These are phyloP conservation scores for Enoplolaimus lenunculus DNA, from an alignment of 2,888 invertebrate genomes.

Conservation along the genomic window DNA sequence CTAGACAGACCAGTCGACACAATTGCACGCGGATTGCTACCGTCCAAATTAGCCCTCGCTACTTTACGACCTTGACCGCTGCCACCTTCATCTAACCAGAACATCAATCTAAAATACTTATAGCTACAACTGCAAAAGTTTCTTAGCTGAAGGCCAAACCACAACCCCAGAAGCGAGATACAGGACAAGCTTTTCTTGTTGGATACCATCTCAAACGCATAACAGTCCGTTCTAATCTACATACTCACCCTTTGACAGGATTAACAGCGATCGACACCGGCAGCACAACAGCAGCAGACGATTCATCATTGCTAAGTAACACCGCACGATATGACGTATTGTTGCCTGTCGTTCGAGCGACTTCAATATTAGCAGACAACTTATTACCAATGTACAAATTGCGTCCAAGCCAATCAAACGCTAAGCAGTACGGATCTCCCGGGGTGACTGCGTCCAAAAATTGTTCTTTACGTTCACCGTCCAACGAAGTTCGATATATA, in stretches of 20 bases:
- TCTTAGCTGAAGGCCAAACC: conserved; percentile 83
- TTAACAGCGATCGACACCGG: conserved; percentile 76
- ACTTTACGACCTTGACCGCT: conserved; percentile 74
- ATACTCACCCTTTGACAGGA: conserved; percentile 73
- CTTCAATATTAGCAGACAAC: conserved; percentile 67
- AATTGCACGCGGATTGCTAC: conserved; percentile 52
- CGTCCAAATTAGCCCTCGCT: conserved; percentile 74
- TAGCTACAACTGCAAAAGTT: too few relatives aligned
- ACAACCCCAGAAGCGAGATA: conserved; percentile 31
- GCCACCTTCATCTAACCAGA: conserved; percentile 92
- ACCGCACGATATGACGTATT: conserved; percentile 67
- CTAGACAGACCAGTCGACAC: conserved; percentile 30
- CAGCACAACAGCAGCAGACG: conserved; percentile 57
- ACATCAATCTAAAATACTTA: conserved; percentile 57
- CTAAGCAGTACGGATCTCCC: conserved; percentile 79
- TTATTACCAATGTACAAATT: conserved; percentile 84
- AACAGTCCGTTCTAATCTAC: too few relatives aligned
- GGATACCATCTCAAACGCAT: too few relatives aligned
- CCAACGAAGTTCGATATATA: conserved; percentile 2
- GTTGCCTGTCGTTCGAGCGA: conserved; percentile 51
- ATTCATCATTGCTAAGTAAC: conserved; percentile 72
- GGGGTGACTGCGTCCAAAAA: conserved; percentile 42
- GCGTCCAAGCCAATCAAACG: conserved; percentile 89
- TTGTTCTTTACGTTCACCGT: conserved; percentile 13
- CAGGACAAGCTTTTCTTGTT: background rate